Evolutionary conservation across 2,888 invertebrate genomes (phyloP).

Genomic region (Drosophila barbarae): DNA sequence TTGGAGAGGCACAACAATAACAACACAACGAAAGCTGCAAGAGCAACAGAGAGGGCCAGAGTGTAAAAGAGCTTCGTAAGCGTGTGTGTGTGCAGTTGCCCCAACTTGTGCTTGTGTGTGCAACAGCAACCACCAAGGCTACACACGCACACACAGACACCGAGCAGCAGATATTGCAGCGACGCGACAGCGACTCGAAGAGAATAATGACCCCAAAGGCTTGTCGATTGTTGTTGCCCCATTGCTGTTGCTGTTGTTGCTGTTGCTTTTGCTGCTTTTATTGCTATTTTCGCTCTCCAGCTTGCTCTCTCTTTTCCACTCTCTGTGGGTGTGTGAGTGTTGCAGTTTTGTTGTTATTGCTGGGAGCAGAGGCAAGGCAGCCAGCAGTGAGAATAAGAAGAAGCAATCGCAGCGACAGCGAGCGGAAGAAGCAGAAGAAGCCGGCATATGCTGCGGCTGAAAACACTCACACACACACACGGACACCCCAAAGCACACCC

Average conservation of each 20-base stretch:
- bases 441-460: conserved; percentile 76
- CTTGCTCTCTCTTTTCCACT: conserved; percentile 26
- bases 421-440: conserved; percentile 68
- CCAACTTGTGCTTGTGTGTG: conserved; percentile 55
- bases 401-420: conserved; percentile 61
- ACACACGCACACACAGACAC: conserved; percentile 38
- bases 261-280: conserved; percentile 63
- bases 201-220: conserved; percentile 80
- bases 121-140: conserved; percentile 73
- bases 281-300: conserved; percentile 66
- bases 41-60: conserved; percentile 15
- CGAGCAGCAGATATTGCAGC: conserved; percentile 53
- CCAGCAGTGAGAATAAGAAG: conserved; percentile 51
- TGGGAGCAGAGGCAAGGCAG: conserved; percentile 59
- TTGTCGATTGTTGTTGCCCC: conserved; percentile 61
- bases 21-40: conserved; percentile 8
- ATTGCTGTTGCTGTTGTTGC: conserved; percentile 46
- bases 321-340: conserved; percentile 21
- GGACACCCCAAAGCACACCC: conserved; percentile 20
- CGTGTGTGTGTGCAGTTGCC: conserved; percentile 47
- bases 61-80: conserved; percentile 11
- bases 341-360: conserved; percentile 38
- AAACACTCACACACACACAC: conserved; percentile 18
- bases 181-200: conserved; percentile 71
- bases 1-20: conserved; percentile 66